Evolutionary conservation across 2,113 vertebrate genomes (phyloP), one percentile per base, ranked within the genome.

Genomic region (Lota lota): DNA sequence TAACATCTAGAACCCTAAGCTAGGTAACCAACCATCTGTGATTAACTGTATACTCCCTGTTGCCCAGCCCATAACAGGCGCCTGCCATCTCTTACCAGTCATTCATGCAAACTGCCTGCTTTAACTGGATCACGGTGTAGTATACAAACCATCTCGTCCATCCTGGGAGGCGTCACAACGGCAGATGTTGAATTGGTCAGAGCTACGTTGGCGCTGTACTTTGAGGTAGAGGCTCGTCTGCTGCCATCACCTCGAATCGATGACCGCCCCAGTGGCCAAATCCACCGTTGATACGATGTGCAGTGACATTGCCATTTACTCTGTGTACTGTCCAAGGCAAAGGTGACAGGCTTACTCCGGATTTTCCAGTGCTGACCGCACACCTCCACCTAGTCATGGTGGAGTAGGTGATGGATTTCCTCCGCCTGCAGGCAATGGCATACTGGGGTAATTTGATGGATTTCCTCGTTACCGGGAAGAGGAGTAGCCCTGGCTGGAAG

Each of bases 71-170:
- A 73, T 79, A 68, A 81, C 56, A 62, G 54, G 77, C 81, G 85
- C 84, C 83, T 66, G 40, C 75, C 72, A 71, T 86, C 64, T 78
- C 92, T 93, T 93, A 92, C 91, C 90, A 85, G 84, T 79, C 73
- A 78, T 40, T 81, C 69, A 76, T 66, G 81, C 70, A 56, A 50
- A 64, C 56, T 66, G 50, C 69, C 57, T 61, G 4, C 19, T 33
- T 22, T 15, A 74, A 47, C 54, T 57, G 24, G 73, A 68, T 12
- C 67, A 69, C 51, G 67, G 58, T 3, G 72, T 58, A 76, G 79
- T 75, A 93, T 91, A 92, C 92, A 92, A 92, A 92, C 91, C 90
- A 83, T 78, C 83, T 36, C 65, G 40, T 50, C 22, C 66, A 56
- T 78, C 65, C 81, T 58, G 53, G 56, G 12, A 4, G 68, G 20